Base-by-base conservation (phyloP, 1,140 invertebrate species). In the Physella acuta region DNA sequence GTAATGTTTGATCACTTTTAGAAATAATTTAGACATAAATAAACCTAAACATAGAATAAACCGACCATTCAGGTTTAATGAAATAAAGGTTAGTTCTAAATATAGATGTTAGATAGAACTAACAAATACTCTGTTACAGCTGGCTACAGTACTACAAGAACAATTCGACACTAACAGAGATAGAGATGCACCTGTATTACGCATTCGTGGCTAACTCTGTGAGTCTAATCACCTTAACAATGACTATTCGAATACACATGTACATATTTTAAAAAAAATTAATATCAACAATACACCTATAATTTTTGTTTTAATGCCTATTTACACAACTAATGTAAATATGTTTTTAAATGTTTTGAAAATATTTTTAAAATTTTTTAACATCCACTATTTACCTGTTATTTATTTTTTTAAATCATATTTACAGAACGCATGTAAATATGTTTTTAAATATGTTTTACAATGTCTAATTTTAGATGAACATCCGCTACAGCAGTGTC, bases 101-200 rank as follows among this genome's bases (percentile, higher is more conserved):
- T n/a, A n/a, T n/a, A n/a, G n/a, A n/a, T n/a, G n/a, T n/a, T n/a
- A n/a, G n/a, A n/a, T n/a, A n/a, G n/a, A n/a, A n/a, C n/a, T n/a
- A n/a, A n/a, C n/a, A n/a, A n/a, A n/a, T n/a, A n/a, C n/a, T n/a
- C n/a, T n/a, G n/a, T n/a, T n/a, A n/a, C n/a, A 72, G 71, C 20
- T 72, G 71, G 71, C 51, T 68, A 1, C 49, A 55, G 17, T 72
- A 68, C 31, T 72, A 72, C 34, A n/a, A 39, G 17, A 11, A 52
- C 30, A 73, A 73, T 37, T 39, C 33, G 20, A 73, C 71, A 2
- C 64, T 66, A 17, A 70, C 71, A 1, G 60, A 65, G n/a, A n/a
- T 70, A 16, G 71, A 73, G 36, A 73, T 73, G 71, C 59, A 67
- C 26, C 55, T 67, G 8, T 73, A 73, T 49, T 73, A 73, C 26